A percentile compares a stretch with the other conserved stretches of the same genome.
Conservation (phyloP, 2,888 invertebrate genomes). For the Galerucella calmariensis region DNA sequence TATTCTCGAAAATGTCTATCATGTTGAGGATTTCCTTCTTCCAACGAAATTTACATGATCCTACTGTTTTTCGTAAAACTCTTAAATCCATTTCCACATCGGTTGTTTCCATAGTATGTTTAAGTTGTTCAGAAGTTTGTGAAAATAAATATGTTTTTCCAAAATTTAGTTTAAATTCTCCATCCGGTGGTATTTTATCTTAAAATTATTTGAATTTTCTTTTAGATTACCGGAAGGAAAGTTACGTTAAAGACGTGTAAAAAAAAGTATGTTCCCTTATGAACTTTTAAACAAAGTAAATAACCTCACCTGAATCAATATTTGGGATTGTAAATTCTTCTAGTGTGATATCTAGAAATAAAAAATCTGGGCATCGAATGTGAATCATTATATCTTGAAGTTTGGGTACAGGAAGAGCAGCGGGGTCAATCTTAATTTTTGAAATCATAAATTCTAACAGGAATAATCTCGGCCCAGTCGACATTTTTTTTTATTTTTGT, state of each 20-base stretch:
- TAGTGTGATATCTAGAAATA: conserved; percentile 62
- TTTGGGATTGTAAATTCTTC: conserved; percentile 28
- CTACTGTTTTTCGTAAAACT: conserved; percentile 66
- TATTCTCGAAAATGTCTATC: conserved; percentile 61
- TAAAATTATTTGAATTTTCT: not conserved
- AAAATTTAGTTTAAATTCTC: conserved; percentile 62
- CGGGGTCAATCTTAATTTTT: conserved; percentile 65
- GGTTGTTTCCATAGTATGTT: conserved; percentile 64
- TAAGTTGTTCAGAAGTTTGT: conserved; percentile 65
- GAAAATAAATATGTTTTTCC: conserved; percentile 70
- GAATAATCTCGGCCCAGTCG: conserved; percentile 67
- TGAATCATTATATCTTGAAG: conserved; percentile 66
- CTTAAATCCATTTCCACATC: conserved; percentile 68
- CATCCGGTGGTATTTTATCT: not conserved
- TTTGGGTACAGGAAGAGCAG: conserved; percentile 59
- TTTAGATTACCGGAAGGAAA: too few species aligned
- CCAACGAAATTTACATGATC: conserved; percentile 66
- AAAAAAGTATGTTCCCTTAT: too few species aligned
- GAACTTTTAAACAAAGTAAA: not conserved
- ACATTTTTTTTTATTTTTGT: conserved; percentile 17
- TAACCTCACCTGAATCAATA: not conserved
- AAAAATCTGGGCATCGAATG: conserved; percentile 67
- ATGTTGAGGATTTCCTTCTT: conserved; percentile 66
- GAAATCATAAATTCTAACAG: conserved; percentile 70
- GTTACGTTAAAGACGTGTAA: too few species aligned